Evolutionary conservation across 2,113 vertebrate species (phyloP).

Genomic region (Heloderma charlesbogerti): DNA sequence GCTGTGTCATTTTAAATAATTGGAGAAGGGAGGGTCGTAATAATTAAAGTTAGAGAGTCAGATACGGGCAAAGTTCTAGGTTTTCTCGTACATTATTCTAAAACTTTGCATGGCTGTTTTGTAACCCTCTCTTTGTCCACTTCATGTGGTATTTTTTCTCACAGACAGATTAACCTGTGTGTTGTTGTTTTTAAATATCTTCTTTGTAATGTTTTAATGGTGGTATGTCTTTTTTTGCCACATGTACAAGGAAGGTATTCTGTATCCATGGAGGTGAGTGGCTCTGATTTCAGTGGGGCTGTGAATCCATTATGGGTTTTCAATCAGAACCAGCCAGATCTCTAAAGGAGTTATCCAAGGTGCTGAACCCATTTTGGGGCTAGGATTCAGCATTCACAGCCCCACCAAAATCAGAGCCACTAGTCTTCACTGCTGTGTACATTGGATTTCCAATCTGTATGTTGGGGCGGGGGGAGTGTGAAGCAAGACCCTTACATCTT

Average conservation of each 20-base stretch:
- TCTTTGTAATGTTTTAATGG: not conserved
- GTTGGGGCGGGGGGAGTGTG: not conserved
- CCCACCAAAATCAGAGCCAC: too few relatives aligned
- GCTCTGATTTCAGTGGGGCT: too few relatives aligned
- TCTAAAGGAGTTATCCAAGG: too few relatives aligned
- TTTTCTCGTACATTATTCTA: conserved; percentile 28
- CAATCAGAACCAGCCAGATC: too few relatives aligned
- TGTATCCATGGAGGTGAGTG: too few relatives aligned
- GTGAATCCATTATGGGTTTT: too few relatives aligned
- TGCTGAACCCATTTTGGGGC: too few relatives aligned
- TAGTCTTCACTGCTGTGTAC: too few relatives aligned
- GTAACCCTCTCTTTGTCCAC: not conserved
- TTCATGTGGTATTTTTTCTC: not conserved
- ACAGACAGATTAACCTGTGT: not conserved
- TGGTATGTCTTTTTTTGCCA: not conserved
- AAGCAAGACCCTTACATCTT: not conserved
- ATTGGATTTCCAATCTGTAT: not conserved
- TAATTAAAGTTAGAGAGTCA: conserved; percentile 47
- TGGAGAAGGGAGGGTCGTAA: not conserved
- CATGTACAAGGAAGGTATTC: not conserved
- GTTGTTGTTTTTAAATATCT: too few relatives aligned
- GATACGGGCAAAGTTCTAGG: not conserved
- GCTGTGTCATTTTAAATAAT: conserved; percentile 58
- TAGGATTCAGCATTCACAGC: too few relatives aligned
- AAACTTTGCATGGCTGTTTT: not conserved